Evolutionary conservation across 2,888 invertebrate genomes (phyloP).

Genomic region (Drosophila seclusa): DNA sequence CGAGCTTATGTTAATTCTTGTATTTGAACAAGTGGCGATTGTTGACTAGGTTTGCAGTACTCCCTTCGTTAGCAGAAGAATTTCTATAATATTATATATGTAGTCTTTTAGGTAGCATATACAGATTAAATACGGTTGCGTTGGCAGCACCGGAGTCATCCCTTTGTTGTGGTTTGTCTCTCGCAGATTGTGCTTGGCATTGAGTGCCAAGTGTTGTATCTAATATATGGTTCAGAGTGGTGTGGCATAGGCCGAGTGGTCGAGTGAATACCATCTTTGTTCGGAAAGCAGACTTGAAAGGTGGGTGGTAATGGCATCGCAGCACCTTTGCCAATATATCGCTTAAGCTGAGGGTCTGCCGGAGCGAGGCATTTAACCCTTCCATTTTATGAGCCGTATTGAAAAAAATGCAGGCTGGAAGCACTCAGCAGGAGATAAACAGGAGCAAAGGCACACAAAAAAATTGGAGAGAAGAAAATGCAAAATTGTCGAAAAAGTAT

Average conservation of each 20-base stretch:
- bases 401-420: slow-evolving; percentile 22
- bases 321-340: slow-evolving; percentile 27
- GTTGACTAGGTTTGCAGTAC: background rate
- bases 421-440: slow-evolving; percentile 63
- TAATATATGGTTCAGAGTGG: slow-evolving; percentile 25
- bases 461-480: slow-evolving; percentile 41
- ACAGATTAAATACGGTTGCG: slow-evolving; percentile 38
- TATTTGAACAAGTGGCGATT: slow-evolving; percentile 29
- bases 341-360: slow-evolving; percentile 22
- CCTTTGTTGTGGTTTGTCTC: slow-evolving; percentile 60
- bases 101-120: slow-evolving; percentile 18
- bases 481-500: slow-evolving; percentile 75
- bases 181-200: slow-evolving; percentile 32
- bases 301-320: background rate
- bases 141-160: slow-evolving; percentile 15
- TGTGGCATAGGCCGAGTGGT: background rate
- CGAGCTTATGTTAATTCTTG: background rate
- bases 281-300: slow-evolving; percentile 3
- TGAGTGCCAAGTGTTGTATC: slow-evolving; percentile 36
- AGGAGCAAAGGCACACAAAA: slow-evolving; percentile 16
- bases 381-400: slow-evolving; percentile 40
- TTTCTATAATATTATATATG: background rate
- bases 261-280: slow-evolving; percentile 7
- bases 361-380: slow-evolving; percentile 52
- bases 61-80: background rate